Conservation (phyloP, 2,113 vertebrate species). For the Elephas maximus region DNA sequence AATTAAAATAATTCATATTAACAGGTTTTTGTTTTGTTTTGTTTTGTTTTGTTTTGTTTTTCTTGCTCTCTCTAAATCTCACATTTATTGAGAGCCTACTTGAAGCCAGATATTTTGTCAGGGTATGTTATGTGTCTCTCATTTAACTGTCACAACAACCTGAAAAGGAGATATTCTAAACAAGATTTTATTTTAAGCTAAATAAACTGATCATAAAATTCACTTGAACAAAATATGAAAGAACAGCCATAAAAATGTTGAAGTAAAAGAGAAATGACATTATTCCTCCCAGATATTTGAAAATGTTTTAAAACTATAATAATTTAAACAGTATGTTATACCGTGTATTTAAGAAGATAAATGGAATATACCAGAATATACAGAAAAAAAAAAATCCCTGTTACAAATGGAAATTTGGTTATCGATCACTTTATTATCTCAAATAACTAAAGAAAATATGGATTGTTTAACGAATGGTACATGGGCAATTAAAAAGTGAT, state of each 20-base stretch:
- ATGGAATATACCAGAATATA: not conserved
- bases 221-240: not conserved
- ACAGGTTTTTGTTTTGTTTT: not conserved
- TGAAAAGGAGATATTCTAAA: not conserved
- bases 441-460: not conserved
- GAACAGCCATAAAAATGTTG: not conserved
- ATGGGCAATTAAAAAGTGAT: not conserved
- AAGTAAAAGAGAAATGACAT: not conserved
- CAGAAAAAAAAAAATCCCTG: not conserved
- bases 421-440: not conserved
- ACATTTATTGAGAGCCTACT: not conserved
- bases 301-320: not conserved
- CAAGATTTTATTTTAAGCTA: not conserved
- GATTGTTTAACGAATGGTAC: not conserved
- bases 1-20: not conserved
- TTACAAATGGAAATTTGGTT: not conserved
- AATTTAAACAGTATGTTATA: not conserved
- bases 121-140: not conserved
- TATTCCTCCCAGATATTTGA: not conserved
- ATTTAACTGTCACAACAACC: not conserved
- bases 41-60: not conserved
- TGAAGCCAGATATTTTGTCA: not conserved
- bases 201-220: not conserved
- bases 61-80: not conserved
- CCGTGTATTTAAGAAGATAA: not conserved